Percentiles rank a stretch among this genome's conserved stretches.
These are phyloP conservation scores for Trachymyrmex cornetzi DNA, from an alignment of 1,140 invertebrate species.

Conservation along the genomic window DNA sequence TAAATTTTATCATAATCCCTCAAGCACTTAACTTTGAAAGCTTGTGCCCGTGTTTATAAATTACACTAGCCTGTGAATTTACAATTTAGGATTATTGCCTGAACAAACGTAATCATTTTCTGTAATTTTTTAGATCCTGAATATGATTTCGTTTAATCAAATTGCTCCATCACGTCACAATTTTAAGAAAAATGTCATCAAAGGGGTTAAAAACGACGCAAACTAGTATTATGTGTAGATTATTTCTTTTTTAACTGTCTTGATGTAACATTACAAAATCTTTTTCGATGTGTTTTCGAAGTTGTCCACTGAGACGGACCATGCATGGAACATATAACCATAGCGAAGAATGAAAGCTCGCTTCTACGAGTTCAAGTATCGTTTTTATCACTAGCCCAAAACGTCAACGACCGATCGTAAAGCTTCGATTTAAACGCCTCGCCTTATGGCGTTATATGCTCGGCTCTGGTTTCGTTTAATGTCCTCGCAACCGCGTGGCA, in stretches of 20 bases:
- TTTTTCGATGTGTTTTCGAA: not conserved
- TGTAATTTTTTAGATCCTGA: too few relatives aligned
- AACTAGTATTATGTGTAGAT: too few relatives aligned
- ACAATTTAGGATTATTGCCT: too few relatives aligned
- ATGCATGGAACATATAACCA: slow-evolving; percentile 8
- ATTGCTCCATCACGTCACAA: too few relatives aligned
- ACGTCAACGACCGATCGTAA: slow-evolving; percentile 73
- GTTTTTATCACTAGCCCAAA: slow-evolving; percentile 74
- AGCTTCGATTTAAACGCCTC: slow-evolving; percentile 63
- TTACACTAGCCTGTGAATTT: too few relatives aligned
- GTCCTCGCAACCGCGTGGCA: slow-evolving; percentile 3
- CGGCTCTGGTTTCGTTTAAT: slow-evolving; percentile 50
- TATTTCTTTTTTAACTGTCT: not conserved
- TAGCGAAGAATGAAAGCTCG: slow-evolving; percentile 24
- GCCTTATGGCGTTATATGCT: slow-evolving; percentile 49
- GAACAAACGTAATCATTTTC: too few relatives aligned
- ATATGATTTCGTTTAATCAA: too few relatives aligned
- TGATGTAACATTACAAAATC: slow-evolving; percentile 7
- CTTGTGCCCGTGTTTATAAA: too few relatives aligned
- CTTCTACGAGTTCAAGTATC: slow-evolving; percentile 53
- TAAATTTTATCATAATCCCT: not conserved
- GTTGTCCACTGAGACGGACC: slow-evolving; percentile 7
- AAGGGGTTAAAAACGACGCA: too few relatives aligned
- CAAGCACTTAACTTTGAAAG: not conserved
- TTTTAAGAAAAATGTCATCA: too few relatives aligned